Conservation (phyloP, 2,888 invertebrate genomes). For the Sphinx pinastri region DNA sequence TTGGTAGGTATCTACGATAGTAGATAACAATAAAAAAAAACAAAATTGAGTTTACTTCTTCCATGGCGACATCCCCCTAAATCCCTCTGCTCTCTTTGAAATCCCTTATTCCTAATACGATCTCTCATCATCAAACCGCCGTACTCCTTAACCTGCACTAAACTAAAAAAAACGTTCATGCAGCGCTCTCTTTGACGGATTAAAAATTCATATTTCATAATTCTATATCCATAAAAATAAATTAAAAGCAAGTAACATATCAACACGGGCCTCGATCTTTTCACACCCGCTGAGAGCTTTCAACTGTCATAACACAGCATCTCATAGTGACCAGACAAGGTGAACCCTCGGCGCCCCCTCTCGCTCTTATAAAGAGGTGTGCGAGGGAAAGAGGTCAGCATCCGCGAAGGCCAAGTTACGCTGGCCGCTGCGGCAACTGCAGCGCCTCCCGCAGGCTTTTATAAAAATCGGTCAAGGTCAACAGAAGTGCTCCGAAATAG, state of each 20-base stretch:
- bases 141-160: too few species aligned
- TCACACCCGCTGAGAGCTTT: slow-evolving; percentile 55
- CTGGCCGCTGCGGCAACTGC: slow-evolving; percentile 55
- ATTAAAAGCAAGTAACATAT: slow-evolving; percentile 32
- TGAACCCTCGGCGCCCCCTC: slow-evolving; percentile 34
- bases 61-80: too few species aligned
- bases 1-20: too few species aligned
- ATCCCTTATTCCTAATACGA: too few species aligned
- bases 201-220: slow-evolving; percentile 1
- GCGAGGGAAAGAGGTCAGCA: slow-evolving; percentile 30
- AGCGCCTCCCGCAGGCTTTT: slow-evolving; percentile 59
- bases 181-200: neutral
- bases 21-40: too few species aligned
- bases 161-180: too few species aligned
- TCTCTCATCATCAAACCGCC: too few species aligned
- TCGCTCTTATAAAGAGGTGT: slow-evolving; percentile 30
- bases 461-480: slow-evolving; percentile 63
- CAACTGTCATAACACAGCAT: slow-evolving; percentile 60
- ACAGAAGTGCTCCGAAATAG: slow-evolving; percentile 26
- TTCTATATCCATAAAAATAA: slow-evolving; percentile 16
- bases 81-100: too few species aligned
- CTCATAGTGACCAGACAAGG: slow-evolving; percentile 43
- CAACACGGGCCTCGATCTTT: slow-evolving; percentile 44
- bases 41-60: too few species aligned
- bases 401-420: slow-evolving; percentile 43